These are phyloP conservation scores for Cepaea hortensis DNA, from an alignment of 2,888 invertebrate genomes.

Conservation along the genomic window DNA sequence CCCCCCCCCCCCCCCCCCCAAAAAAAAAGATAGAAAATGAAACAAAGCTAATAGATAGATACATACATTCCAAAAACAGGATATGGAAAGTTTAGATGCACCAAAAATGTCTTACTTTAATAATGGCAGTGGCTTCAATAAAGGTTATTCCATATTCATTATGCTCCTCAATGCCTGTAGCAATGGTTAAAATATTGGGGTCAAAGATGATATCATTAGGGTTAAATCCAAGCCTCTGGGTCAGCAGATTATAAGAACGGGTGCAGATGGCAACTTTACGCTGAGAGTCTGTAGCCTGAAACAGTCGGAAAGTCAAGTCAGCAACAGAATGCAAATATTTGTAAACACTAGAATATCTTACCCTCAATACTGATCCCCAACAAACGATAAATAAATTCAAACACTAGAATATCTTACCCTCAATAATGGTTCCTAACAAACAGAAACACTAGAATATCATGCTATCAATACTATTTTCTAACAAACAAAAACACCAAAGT, in stretches of 20 bases:
- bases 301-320: background rate
- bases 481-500: background rate
- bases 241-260: conserved; percentile 79
- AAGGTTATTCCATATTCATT: conserved; percentile 79
- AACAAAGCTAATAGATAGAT: too few species aligned
- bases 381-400: background rate
- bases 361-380: background rate
- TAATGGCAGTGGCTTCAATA: conserved; percentile 78
- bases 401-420: background rate
- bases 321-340: background rate
- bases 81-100: too few species aligned
- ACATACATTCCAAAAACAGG: too few species aligned
- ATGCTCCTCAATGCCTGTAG: conserved; percentile 81
- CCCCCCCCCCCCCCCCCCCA: too few species aligned
- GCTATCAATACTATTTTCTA: background rate
- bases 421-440: background rate
- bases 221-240: conserved; percentile 78
- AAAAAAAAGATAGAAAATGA: too few species aligned
- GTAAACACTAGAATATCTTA: background rate
- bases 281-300: conserved; percentile 78
- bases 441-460: background rate
- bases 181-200: conserved; percentile 81
- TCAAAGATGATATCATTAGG: conserved; percentile 81
- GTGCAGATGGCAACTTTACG: conserved; percentile 79
- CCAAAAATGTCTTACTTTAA: conserved; percentile 76